Conservation (phyloP, 2,113 vertebrate species). For the Thunnus maccoyii region DNA sequence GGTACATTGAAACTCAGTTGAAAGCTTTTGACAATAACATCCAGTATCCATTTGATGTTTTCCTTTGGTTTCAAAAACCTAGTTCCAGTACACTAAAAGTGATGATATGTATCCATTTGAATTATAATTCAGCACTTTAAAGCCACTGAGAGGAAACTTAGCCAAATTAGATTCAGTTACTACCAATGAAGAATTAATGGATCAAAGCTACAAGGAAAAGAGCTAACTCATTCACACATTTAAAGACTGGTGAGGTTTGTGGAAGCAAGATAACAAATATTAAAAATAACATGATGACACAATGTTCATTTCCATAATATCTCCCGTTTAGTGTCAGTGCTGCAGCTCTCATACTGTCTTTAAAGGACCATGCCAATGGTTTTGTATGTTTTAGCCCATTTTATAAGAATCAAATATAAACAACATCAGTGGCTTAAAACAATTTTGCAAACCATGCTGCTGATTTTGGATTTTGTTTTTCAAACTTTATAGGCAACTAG, state of each 20-base stretch:
- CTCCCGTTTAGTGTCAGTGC: not conserved
- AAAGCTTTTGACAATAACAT: not conserved
- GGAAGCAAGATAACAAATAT: not conserved
- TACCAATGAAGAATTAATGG: not conserved
- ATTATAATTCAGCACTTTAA: conserved; percentile 10
- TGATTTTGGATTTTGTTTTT: not conserved
- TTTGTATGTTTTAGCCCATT: not conserved
- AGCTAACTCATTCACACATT: not conserved
- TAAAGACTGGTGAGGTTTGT: not conserved
- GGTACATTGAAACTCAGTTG: not conserved
- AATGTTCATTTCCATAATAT: too few species aligned
- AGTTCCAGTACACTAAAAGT: not conserved
- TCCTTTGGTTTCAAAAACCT: not conserved
- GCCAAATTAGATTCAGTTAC: not conserved
- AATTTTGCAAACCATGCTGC: not conserved
- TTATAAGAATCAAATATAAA: not conserved
- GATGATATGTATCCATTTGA: not conserved
- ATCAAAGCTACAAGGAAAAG: not conserved
- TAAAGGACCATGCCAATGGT: not conserved
- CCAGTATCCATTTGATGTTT: not conserved
- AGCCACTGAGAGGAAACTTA: not conserved
- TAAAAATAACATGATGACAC: not conserved
- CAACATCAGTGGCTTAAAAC: not conserved
- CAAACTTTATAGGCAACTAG: not conserved
- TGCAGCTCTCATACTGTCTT: not conserved